Evolutionary conservation across 2,797 vertebrate genomes (phyloP), one percentile per base, ranked within the genome.

Genomic region (Hoplostethus mediterraneus): DNA sequence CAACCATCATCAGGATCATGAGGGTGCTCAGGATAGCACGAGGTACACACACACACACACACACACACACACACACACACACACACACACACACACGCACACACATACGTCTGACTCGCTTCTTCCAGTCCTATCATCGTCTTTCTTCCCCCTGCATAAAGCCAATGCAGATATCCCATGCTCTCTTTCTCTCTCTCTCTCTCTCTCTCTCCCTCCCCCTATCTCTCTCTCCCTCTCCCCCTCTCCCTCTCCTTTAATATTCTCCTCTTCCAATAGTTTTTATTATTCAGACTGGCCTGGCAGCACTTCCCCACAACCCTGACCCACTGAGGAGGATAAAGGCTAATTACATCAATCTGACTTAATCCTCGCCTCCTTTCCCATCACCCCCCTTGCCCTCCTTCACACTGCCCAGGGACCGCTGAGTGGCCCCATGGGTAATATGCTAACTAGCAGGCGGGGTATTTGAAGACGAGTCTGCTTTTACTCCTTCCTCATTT

Each of bases 1-100:
- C 97, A 51, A 98, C 97, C 75, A 98, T 98, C 91, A 98, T 98
- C 84, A 95, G 97, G 48, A 98, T 98, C 92, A 98, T 98, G 97
- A 94, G 97, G 53, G 97, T 98, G 30, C 94, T 98, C 44, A 94
- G 97, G 13, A 98, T 98, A 0, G 97, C 97, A 54, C 93, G 97
- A 77, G 97, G 97, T 97, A 87, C 89, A 47, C 5, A 52, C 14
- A 42, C 45, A 68, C 49, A 56, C 10, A 53, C 44, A 48, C 38
- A 60, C 13, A 5, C 51, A 58, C 69, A 67, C 21, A 55, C 70
- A 57, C 51, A 36, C 52, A 66, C 49, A 62, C 52, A 54, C 16
- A 36, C 30, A 36, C 42, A 53, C 62, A 31, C 70, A 57, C 51
- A 36, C 52, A 66, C 49, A 62, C 52, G 51, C 16, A 36, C 30